A percentile compares a stretch with the other conserved stretches of the same genome.
Conservation (phyloP, 2,888 invertebrate genomes). For the Rhagophthalmus giganteus region DNA sequence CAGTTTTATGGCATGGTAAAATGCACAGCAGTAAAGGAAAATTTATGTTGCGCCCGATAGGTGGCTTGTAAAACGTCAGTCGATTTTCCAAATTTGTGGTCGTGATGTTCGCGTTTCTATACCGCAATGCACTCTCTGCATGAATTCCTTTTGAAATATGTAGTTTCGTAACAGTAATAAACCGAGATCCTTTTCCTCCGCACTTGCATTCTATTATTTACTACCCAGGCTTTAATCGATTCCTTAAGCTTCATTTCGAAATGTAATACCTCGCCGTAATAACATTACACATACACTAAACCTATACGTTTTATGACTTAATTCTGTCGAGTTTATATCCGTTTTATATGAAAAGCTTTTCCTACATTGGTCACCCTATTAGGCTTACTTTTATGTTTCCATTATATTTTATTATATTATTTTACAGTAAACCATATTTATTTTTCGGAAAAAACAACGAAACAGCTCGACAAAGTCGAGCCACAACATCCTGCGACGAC, state of each 20-base stretch:
- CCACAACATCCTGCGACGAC: no score
- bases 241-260: constrained; percentile 19
- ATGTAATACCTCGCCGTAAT: constrained; percentile 12
- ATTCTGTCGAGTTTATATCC: constrained; percentile 23
- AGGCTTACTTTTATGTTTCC: constrained; percentile 18
- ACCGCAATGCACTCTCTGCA: neutral
- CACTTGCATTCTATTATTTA: constrained; percentile 15
- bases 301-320: constrained; percentile 25
- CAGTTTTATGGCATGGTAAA: neutral
- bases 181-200: constrained; percentile 4
- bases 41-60: neutral
- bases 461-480: no score
- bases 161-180: constrained; percentile 7
- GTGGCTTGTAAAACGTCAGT: neutral
- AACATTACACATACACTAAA: constrained; percentile 24
- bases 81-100: neutral
- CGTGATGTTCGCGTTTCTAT: neutral
- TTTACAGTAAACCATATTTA: constrained; percentile 3
- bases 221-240: constrained; percentile 16
- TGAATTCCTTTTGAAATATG: neutral
- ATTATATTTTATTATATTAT: constrained; percentile 26
- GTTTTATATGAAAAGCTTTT: constrained; percentile 24
- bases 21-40: neutral
- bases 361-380: constrained; percentile 26
- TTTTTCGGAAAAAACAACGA: neutral